These are phyloP conservation scores for Eriosoma lanigerum DNA, from an alignment of 1,140 invertebrate species.

Conservation along the genomic window DNA sequence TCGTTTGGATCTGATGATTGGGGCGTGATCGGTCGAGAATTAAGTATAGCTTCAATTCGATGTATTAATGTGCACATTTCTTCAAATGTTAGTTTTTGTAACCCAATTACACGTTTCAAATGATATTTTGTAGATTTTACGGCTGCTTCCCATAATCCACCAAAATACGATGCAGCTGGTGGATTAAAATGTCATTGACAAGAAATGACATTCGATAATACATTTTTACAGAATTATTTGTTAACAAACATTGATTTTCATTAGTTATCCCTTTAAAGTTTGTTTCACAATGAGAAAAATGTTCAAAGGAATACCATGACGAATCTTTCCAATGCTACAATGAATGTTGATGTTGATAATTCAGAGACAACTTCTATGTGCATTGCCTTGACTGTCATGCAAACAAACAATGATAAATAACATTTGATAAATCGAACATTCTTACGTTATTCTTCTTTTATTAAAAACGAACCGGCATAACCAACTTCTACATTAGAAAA, in stretches of 20 bases:
- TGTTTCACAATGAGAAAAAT: neutral
- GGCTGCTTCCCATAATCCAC: constrained; percentile 52
- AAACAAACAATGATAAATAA: neutral
- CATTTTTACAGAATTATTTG: neutral
- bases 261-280: neutral
- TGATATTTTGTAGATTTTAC: constrained; percentile 56
- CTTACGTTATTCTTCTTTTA: neutral
- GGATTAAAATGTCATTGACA: constrained; percentile 35
- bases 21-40: constrained; percentile 53
- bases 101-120: constrained; percentile 52
- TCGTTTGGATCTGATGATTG: constrained; percentile 53
- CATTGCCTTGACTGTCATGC: neutral
- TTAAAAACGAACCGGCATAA: neutral
- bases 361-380: neutral
- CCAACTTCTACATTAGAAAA: neutral
- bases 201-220: neutral
- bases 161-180: constrained; percentile 37
- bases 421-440: neutral
- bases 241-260: rapidly evolving
- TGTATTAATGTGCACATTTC: constrained; percentile 53
- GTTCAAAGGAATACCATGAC: neutral
- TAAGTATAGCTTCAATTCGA: constrained; percentile 54
- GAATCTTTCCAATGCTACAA: neutral
- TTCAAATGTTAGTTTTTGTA: constrained; percentile 53
- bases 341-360: neutral